Evolutionary conservation across 2,113 vertebrate genomes (phyloP).

Genomic region (rat (Rattus norvegicus)): GRCr8 NC_086027.1:18382001-18382500

Average conservation of each 20-base stretch:
- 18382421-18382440: neutral
- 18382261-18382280: neutral
- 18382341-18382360: too few species aligned
- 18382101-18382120: neutral
- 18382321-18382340: neutral
- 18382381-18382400: neutral
- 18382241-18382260: neutral
- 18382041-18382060: neutral
- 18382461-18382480: neutral
- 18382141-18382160: too few species aligned
- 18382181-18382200: neutral
- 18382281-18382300: neutral
- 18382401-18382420: neutral
- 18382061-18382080: neutral
- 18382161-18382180: neutral
- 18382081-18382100: neutral
- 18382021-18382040: neutral
- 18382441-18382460: neutral
- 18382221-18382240: neutral
- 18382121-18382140: neutral
- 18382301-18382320: neutral
- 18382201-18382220: neutral
- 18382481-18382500: neutral
- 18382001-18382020: neutral
- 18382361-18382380: neutral